These are phyloP conservation scores for Brachypalpus laphriformis DNA, from an alignment of 2,888 invertebrate species.

Conservation along the genomic window DNA sequence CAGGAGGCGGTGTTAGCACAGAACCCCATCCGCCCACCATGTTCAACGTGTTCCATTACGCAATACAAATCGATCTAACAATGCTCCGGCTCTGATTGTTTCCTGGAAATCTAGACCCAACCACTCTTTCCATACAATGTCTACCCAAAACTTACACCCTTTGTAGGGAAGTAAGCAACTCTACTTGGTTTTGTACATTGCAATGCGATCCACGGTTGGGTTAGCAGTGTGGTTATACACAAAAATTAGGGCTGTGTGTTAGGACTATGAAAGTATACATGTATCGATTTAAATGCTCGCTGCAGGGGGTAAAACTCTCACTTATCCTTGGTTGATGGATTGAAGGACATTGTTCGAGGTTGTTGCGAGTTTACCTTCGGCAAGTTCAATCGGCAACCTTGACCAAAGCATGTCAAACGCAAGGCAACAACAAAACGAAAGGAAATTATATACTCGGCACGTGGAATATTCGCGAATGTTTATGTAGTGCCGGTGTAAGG, in stretches of 20 bases:
- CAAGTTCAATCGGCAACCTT: constrained; percentile 64
- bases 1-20: not conserved
- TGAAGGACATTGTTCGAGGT: constrained; percentile 59
- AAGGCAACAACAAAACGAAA: not conserved
- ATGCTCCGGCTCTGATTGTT: constrained; percentile 52
- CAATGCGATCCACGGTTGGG: constrained; percentile 3
- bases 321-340: constrained; percentile 54
- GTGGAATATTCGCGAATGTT: constrained; percentile 54
- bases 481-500: constrained; percentile 8
- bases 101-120: constrained; percentile 57
- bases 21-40: not conserved
- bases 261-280: constrained; percentile 1
- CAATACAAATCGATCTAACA: constrained; percentile 69
- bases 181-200: not conserved
- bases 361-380: constrained; percentile 40
- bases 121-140: not conserved
- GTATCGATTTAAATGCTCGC: constrained; percentile 46
- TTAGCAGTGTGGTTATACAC: constrained; percentile 11
- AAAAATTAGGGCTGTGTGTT: constrained; percentile 40
- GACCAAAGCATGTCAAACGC: constrained; percentile 51
- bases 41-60: constrained; percentile 39
- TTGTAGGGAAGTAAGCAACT: not conserved
- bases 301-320: constrained; percentile 55
- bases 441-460: constrained; percentile 32
- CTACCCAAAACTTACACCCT: not conserved